Evolutionary conservation across 2,888 invertebrate genomes (phyloP).

Genomic region (Emesis furor): DNA sequence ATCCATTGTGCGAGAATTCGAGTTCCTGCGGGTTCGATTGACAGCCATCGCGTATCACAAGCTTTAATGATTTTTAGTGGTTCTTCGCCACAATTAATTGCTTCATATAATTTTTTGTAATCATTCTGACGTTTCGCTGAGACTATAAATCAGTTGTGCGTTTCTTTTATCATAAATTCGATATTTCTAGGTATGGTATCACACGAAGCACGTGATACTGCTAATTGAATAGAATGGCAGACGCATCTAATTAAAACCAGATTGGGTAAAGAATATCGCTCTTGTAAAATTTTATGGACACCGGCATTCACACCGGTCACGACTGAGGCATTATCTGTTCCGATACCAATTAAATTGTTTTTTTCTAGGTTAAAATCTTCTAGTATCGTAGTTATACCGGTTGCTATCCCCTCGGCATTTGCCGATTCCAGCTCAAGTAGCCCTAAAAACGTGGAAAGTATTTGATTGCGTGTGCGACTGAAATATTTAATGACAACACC

Average conservation of each 20-base stretch:
- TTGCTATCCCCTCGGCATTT: too few relatives aligned
- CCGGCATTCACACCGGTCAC: neutral
- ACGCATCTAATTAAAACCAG: neutral
- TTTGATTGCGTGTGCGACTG: too few relatives aligned
- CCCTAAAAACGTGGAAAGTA: too few relatives aligned
- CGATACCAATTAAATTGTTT: neutral
- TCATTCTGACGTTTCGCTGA: constrained; percentile 6
- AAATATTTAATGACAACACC: too few relatives aligned
- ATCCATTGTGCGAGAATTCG: constrained; percentile 25
- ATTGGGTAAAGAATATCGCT: neutral
- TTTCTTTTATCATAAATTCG: neutral
- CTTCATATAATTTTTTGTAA: constrained; percentile 54
- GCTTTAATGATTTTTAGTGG: constrained; percentile 55
- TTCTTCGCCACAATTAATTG: constrained; percentile 56
- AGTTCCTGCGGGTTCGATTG: constrained; percentile 40
- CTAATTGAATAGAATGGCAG: neutral
- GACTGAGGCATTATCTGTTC: neutral
- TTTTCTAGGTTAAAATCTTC: neutral
- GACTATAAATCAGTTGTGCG: neutral
- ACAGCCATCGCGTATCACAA: constrained; percentile 55
- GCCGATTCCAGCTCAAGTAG: too few relatives aligned
- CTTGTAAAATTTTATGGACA: neutral
- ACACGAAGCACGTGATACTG: neutral
- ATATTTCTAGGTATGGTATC: neutral
- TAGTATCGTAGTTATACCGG: too few relatives aligned